phyloP scores from a whole-genome alignment of 2,797 vertebrate species.

The Vespertilio murinus region DNA sequence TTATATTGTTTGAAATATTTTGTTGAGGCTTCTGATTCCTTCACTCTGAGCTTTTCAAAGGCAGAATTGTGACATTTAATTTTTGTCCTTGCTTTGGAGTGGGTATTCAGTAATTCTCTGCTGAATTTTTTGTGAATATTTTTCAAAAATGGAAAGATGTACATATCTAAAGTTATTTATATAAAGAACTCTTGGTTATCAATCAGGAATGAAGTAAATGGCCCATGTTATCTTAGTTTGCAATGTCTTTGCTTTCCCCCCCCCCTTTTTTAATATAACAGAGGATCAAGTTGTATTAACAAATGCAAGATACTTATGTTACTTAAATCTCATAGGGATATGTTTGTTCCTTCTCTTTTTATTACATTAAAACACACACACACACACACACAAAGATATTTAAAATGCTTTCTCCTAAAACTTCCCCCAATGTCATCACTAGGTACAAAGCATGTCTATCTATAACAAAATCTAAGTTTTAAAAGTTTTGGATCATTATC shows the following conservation, averaged over 20 bases:
- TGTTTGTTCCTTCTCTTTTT: not conserved
- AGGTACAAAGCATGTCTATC: not conserved
- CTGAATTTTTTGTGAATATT: not conserved
- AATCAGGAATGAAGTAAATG: not conserved
- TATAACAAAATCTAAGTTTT: not conserved
- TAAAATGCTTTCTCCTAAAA: not conserved
- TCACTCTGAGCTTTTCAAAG: not conserved
- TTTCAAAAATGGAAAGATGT: not conserved
- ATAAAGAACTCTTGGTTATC: not conserved
- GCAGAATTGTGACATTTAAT: not conserved
- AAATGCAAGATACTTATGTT: not conserved
- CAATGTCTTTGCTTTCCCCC: not conserved
- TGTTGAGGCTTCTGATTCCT: not conserved
- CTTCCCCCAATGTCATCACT: not conserved
- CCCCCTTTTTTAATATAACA: constrained; percentile 14
- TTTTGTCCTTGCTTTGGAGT: not conserved
- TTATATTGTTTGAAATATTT: not conserved
- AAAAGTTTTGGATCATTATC: not conserved
- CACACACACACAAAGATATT: not conserved
- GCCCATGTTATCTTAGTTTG: not conserved
- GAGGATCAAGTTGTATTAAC: constrained; percentile 6
- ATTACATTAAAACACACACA: constrained; percentile 36
- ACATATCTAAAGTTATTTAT: not conserved
- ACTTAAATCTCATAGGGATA: constrained; percentile 10
- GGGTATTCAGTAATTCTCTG: not conserved